Base-by-base conservation (phyloP, 2,113 vertebrate species). In the Litocranius walleri region DNA sequence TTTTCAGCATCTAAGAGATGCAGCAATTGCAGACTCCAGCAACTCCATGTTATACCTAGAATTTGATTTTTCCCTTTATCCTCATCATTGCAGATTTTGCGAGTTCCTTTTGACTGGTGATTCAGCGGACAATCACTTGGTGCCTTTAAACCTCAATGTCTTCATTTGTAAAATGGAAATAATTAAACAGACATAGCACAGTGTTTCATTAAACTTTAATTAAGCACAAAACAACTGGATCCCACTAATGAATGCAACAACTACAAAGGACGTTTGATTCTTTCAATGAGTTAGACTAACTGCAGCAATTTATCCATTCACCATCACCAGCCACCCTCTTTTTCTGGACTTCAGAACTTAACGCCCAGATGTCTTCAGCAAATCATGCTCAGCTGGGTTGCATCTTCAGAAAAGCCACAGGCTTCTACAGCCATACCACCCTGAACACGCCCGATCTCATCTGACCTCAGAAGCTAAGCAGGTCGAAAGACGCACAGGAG, bases 141-240 rank as follows among this genome's bases (percentile, higher is more conserved):
- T 7, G 9, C 14, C n/a, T 82, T 74, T 57, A 86, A 27, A 52
- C 40, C 45, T 88, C 61, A 29, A 27, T n/a, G 36, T 87, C 57
- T 71, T 86, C 61, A 83, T 52, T 54, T 48, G 23, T 52, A 78
- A 91, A 62, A 86, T 40, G n/a, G n/a, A 92, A 87, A 80, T 50
- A 62, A 59, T 59, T 54, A 36, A 52, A 83, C 9, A 43, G 27
- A 59, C n/a, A 30, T 7, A 14, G 48, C 21, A 29, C 71, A 78
- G 50, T 11, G 1, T 45, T 67, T 82, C n/a, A 64, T 30, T n/a
- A 43, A 45, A 57, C 23, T 87, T 62, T 74, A 57, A 59, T 62
- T 80, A 59, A 54, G n/a, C 45, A 62, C 45, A 8, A 71, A 62
- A 80, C 30, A 14, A 17, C 64, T 36, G 33, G 16, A 10, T 83